Conservation (phyloP, 2,797 vertebrate genomes). For the Peromyscus melanophrys region DNA sequence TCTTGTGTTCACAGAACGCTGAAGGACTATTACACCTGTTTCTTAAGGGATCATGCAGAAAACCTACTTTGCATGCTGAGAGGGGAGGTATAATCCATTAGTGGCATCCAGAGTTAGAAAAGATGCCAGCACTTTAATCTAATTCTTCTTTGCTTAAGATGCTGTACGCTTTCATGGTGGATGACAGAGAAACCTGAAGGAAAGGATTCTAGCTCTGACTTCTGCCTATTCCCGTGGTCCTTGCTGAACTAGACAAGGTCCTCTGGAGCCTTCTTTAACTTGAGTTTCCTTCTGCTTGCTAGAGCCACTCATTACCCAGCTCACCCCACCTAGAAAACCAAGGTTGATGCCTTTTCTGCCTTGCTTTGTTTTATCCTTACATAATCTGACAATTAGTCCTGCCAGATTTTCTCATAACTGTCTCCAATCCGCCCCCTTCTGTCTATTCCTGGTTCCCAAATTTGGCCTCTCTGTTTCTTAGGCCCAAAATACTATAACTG, state of each 20-base stretch:
- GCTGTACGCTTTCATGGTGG: background rate
- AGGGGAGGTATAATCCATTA: background rate
- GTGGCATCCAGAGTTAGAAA: background rate
- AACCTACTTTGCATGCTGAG: background rate
- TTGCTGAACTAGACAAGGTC: background rate
- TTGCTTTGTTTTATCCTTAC: conserved; percentile 42
- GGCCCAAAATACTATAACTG: conserved; percentile 43
- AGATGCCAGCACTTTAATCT: background rate
- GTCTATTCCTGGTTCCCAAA: conserved; percentile 65
- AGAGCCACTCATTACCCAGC: background rate
- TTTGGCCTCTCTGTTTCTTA: conserved; percentile 54
- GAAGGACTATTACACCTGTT: background rate
- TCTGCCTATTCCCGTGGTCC: background rate
- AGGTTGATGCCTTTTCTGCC: conserved; percentile 28
- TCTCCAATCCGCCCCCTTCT: conserved; percentile 47
- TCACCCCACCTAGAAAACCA: background rate
- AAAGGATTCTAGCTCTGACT: background rate
- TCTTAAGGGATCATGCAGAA: background rate
- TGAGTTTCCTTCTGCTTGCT: background rate
- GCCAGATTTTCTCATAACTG: conserved; percentile 38
- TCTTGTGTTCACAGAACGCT: background rate
- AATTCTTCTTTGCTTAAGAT: conserved; percentile 8
- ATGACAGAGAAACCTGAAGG: background rate
- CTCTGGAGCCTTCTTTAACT: background rate
- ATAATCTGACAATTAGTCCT: conserved; percentile 61